Evolutionary conservation across 23 tunicate genomes (phyloP).

Genomic region (Oikopleura albicans): DNA sequence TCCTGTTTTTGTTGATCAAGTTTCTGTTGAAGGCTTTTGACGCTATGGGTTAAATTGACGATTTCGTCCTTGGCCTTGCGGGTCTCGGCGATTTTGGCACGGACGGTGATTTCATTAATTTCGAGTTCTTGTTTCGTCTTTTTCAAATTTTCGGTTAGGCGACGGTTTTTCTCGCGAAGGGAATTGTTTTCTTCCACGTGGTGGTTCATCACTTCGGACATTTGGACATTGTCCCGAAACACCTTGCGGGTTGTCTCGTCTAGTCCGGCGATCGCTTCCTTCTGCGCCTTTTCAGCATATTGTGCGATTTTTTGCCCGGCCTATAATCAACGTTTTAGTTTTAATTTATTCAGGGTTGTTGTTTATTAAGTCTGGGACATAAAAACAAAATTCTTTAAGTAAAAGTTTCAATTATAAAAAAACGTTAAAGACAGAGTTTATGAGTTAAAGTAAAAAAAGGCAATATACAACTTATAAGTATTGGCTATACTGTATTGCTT

Average conservation of each 20-base stretch:
- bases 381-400: too few species aligned
- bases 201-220: slow-evolving; percentile 51
- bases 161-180: slow-evolving; percentile 27
- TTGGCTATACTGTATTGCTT: too few species aligned
- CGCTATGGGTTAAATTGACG: slow-evolving; percentile 29
- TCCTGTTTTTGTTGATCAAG: slow-evolving; percentile 47
- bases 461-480: too few species aligned
- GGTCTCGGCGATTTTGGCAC: slow-evolving; percentile 48
- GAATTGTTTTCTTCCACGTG: slow-evolving; percentile 47
- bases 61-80: slow-evolving; percentile 58
- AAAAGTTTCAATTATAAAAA: too few species aligned
- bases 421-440: too few species aligned
- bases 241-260: slow-evolving; percentile 66
- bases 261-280: slow-evolving; percentile 63
- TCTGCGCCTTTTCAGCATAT: slow-evolving; percentile 89
- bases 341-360: background rate
- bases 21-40: slow-evolving; percentile 29
- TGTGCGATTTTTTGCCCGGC: slow-evolving; percentile 88
- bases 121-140: slow-evolving; percentile 33
- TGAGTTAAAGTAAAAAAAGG: too few species aligned
- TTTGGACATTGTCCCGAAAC: slow-evolving; percentile 48
- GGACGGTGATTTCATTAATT: slow-evolving; percentile 41
- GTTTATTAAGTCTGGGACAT: too few species aligned
- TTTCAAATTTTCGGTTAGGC: slow-evolving; percentile 28
- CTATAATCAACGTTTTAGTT: slow-evolving; percentile 14